These are phyloP conservation scores for Sander lucioperca DNA, from an alignment of 2,113 vertebrate genomes.

Conservation along the genomic window DNA sequence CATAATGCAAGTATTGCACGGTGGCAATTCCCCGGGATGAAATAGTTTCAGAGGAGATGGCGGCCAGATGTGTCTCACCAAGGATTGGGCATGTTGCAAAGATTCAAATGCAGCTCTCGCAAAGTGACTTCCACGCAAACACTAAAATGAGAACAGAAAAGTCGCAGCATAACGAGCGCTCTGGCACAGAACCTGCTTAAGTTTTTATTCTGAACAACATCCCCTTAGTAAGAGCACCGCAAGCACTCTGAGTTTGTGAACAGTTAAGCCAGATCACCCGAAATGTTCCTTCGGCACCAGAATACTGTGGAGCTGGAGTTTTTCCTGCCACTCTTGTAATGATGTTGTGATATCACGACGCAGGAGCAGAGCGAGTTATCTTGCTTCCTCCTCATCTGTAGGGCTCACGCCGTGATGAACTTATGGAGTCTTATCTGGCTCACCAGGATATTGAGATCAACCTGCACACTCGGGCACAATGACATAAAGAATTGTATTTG, in stretches of 20 bases:
- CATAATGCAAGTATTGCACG: conserved; percentile 69
- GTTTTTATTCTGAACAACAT: conserved; percentile 8
- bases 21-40: conserved; percentile 50
- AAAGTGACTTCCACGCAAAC: conserved; percentile 28
- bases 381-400: conserved; percentile 35
- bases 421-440: conserved; percentile 57
- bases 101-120: conserved; percentile 42
- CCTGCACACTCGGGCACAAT: conserved; percentile 16
- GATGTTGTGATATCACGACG: conserved; percentile 42
- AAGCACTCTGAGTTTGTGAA: not conserved
- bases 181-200: not conserved
- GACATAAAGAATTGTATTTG: conserved; percentile 38
- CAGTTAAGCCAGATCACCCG: not conserved
- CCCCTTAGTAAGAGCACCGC: not conserved
- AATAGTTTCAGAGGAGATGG: conserved; percentile 54
- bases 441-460: conserved; percentile 43
- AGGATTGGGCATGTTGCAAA: conserved; percentile 48
- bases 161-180: not conserved
- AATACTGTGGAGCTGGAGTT: not conserved
- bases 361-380: conserved; percentile 33
- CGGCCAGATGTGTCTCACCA: conserved; percentile 54
- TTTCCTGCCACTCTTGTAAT: conserved; percentile 14
- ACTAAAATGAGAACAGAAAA: conserved; percentile 13
- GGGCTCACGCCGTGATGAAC: conserved; percentile 38
- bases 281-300: not conserved